These are phyloP conservation scores for Carassius carassius DNA, from an alignment of 2,113 vertebrate species.

Conservation along the genomic window DNA sequence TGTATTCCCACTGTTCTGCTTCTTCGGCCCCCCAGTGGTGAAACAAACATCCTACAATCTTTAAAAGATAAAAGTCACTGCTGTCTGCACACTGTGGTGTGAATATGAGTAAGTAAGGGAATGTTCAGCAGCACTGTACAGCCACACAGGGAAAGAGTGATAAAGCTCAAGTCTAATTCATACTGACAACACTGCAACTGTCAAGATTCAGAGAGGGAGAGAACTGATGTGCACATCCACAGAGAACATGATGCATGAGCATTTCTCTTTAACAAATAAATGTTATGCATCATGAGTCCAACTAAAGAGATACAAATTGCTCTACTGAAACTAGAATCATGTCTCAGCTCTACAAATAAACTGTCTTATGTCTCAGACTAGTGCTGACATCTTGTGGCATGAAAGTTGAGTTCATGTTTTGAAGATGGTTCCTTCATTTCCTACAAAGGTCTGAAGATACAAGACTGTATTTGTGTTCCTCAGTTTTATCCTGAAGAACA, in stretches of 20 bases:
- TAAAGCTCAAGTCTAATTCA: not conserved
- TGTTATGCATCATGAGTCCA: not conserved
- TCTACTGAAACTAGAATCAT: not conserved
- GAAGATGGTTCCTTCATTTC: not conserved
- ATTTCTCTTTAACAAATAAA: not conserved
- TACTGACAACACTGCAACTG: not conserved
- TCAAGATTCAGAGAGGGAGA: not conserved
- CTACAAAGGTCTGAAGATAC: not conserved
- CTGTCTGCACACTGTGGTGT: not conserved
- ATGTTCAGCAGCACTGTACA: not conserved
- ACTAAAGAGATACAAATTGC: not conserved
- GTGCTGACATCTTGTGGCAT: slow-evolving; percentile 59
- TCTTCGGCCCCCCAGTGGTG: not conserved
- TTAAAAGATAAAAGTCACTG: not conserved
- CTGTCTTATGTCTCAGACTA: slow-evolving; percentile 40
- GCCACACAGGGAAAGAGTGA: not conserved
- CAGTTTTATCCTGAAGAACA: not conserved
- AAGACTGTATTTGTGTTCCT: not conserved
- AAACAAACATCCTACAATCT: slow-evolving; percentile 9
- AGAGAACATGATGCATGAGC: not conserved
- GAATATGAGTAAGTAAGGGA: not conserved
- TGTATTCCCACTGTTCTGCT: not conserved
- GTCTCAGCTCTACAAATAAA: not conserved
- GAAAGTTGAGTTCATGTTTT: not conserved
- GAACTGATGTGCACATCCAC: not conserved